Conservation (phyloP, 1,140 invertebrate genomes). For the Pentalonia nigronervosa region DNA sequence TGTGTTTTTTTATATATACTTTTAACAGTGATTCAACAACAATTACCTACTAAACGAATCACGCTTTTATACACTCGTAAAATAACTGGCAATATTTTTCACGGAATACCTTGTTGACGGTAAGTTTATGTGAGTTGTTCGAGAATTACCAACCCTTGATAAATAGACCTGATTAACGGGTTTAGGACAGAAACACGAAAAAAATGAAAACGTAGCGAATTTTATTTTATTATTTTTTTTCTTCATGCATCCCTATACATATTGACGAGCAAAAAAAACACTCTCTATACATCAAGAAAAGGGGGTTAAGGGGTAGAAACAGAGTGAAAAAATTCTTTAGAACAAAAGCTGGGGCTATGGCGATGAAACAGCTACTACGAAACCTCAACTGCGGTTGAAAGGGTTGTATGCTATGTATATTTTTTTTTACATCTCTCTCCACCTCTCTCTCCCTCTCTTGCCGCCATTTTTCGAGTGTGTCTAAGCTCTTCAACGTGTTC, state of each 20-base stretch:
- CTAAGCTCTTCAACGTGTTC: slow-evolving; percentile 39
- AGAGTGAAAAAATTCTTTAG: slow-evolving; percentile 42
- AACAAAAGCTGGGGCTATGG: slow-evolving; percentile 41
- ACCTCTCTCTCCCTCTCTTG: no score
- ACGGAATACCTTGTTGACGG: not conserved
- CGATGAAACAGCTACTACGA: slow-evolving; percentile 38
- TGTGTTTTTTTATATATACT: not conserved
- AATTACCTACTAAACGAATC: not conserved
- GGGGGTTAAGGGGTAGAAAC: slow-evolving; percentile 13
- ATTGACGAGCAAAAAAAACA: slow-evolving; percentile 32
- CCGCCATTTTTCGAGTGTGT: slow-evolving; percentile 7
- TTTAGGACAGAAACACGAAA: not conserved
- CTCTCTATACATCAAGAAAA: not conserved
- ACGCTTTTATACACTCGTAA: not conserved
- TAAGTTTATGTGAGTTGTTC: not conserved
- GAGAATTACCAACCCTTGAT: not conserved
- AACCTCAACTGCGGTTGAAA: slow-evolving; percentile 28
- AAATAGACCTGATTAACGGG: not conserved
- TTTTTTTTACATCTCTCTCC: slow-evolving; percentile 16
- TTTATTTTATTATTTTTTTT: not conserved
- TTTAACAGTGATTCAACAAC: not conserved
- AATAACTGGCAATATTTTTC: not conserved
- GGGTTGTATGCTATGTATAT: slow-evolving; percentile 25
- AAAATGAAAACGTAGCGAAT: not conserved
- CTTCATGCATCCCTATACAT: not conserved